These are phyloP conservation scores for Lithosia quadra DNA, from an alignment of 2,888 invertebrate genomes.

Conservation along the genomic window DNA sequence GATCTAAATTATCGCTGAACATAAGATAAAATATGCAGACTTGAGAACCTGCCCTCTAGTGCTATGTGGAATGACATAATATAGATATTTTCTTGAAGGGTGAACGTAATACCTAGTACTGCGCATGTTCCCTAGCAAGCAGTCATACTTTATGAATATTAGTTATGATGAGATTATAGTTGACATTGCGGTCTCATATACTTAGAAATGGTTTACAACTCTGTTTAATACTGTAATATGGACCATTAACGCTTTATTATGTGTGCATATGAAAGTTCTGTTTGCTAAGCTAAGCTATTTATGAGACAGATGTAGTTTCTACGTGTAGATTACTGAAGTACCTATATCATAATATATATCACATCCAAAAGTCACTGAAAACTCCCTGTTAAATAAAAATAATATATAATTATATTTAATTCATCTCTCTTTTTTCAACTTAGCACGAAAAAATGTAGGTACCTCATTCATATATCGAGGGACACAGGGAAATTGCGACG, in stretches of 20 bases:
- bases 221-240: neutral
- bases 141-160: neutral
- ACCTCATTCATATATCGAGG: neutral
- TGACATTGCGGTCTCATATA: neutral
- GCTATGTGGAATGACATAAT: too few species aligned
- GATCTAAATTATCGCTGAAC: too few species aligned
- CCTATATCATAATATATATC: too few species aligned
- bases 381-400: too few species aligned
- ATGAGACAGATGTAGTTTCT: neutral
- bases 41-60: too few species aligned
- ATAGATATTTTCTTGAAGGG: too few species aligned
- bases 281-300: neutral
- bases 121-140: neutral
- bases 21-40: too few species aligned
- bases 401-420: too few species aligned
- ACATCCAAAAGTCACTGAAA: too few species aligned
- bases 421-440: too few species aligned
- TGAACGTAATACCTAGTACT: too few species aligned
- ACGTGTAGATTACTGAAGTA: neutral
- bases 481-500: neutral
- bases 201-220: neutral
- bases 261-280: neutral
- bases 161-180: neutral
- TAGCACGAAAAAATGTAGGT: neutral
- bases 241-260: too few species aligned